Evolutionary conservation across 2,888 invertebrate species (phyloP), one percentile per base, ranked within the genome.

Genomic region (Blastobasis adustella): DNA sequence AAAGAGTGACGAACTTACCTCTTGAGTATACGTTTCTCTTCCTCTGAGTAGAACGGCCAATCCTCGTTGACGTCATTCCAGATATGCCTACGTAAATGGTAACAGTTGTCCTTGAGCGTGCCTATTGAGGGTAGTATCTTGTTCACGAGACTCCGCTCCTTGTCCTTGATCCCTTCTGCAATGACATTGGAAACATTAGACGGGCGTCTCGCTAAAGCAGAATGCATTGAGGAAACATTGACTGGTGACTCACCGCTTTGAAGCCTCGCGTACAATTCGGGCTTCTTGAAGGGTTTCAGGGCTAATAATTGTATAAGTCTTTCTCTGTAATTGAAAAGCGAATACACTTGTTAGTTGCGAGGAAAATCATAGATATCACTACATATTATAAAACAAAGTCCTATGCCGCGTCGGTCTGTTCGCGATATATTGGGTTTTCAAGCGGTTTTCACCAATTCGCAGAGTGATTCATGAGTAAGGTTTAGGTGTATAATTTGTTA

Each of bases 61-160:
- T 96, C 95, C 73, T 95, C 95, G 67, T 96, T 94, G 61, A 97
- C 96, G 77, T 98, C 98, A 76, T 95, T 95, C 96, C 97, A 98
- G 71, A 95, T 91, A 73, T 94, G 93, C 72, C 95, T 93, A 68
- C 94, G 93, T 79, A 98, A 90, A 73, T 95, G 93, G 89, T 95
- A 98, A 73, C 94, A 93, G 88, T 98, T 97, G 85, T 97, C 96
- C 80, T 94, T 94, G 88, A 95, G 90, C 61, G 87, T 90, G 65
- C 96, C 93, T 65, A 97, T 93, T 77, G 94, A 93, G 69, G 93
- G 93, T 73, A 98, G 89, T 65, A 96, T 92, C 73, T 91, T 91
- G 79, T 92, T 93, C 73, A 97, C 91, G 65, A 92, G 89, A 74
- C 91, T 91, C 71, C 93, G 93, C 72, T 98, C 96, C 66, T 93